Percentiles rank a stretch among this genome's conserved stretches.
These are phyloP conservation scores for Podiceps cristatus DNA, from an alignment of 2,113 vertebrate genomes.

Conservation along the genomic window DNA sequence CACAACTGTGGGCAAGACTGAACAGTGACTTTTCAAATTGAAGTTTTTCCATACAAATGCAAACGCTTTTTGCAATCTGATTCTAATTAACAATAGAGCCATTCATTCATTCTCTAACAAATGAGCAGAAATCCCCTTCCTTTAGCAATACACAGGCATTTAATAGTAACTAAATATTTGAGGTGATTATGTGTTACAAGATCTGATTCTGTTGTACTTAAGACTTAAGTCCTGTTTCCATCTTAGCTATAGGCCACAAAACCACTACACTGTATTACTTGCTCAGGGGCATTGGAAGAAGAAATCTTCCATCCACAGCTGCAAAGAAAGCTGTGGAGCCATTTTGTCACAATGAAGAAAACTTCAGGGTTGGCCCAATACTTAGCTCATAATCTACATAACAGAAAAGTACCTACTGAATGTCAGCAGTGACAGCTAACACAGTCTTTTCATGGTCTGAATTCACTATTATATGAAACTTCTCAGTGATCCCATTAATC, in stretches of 20 bases:
- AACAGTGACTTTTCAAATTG: slow-evolving; percentile 42
- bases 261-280: neutral
- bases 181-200: slow-evolving; percentile 35
- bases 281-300: neutral
- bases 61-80: slow-evolving; percentile 68
- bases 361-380: neutral
- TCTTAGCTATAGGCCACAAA: neutral
- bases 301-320: neutral
- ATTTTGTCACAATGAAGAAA: neutral
- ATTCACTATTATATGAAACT: neutral
- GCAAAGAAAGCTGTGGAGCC: neutral
- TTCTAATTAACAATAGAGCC: slow-evolving; percentile 56
- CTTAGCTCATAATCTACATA: neutral
- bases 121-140: slow-evolving; percentile 65
- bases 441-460: neutral
- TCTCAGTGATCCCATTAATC: neutral
- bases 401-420: neutral
- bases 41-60: slow-evolving; percentile 51
- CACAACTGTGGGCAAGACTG: slow-evolving; percentile 51
- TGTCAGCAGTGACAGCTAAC: neutral
- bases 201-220: slow-evolving; percentile 15
- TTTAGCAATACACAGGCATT: slow-evolving; percentile 42
- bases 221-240: neutral
- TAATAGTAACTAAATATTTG: slow-evolving; percentile 24
- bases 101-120: slow-evolving; percentile 47